Conservation (phyloP, 2,113 vertebrate species). For the Rhinoderma darwinii region DNA sequence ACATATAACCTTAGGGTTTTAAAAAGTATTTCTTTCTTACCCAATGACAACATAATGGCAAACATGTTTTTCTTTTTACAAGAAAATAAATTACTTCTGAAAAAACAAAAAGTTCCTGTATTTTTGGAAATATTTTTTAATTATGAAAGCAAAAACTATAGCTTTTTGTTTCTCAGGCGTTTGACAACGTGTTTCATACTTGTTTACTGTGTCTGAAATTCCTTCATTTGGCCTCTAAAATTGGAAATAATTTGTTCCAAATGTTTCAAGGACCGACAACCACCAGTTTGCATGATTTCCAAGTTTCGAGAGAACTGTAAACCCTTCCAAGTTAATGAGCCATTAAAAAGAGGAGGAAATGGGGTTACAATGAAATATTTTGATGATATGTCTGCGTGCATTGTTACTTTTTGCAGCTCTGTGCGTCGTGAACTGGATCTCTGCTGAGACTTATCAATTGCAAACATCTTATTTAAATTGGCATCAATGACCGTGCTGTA, state of each 20-base stretch:
- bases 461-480: constrained; percentile 68
- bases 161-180: constrained; percentile 72
- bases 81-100: not conserved
- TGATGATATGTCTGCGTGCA: constrained; percentile 71
- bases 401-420: constrained; percentile 67
- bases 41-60: not conserved
- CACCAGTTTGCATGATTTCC: constrained; percentile 79
- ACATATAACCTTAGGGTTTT: constrained; percentile 25
- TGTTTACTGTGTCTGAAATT: constrained; percentile 76
- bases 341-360: constrained; percentile 59
- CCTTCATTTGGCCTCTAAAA: constrained; percentile 81
- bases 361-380: constrained; percentile 62
- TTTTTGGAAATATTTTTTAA: constrained; percentile 64
- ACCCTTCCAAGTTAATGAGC: constrained; percentile 71
- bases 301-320: constrained; percentile 75
- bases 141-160: constrained; percentile 65
- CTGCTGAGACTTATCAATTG: constrained; percentile 64
- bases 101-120: not conserved
- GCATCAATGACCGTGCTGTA: constrained; percentile 11
- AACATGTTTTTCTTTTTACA: not conserved
- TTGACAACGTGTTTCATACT: constrained; percentile 78
- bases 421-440: constrained; percentile 65
- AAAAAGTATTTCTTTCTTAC: constrained; percentile 33
- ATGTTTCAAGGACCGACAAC: constrained; percentile 79
- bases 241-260: constrained; percentile 83